Conservation (phyloP, 2,113 vertebrate genomes). For the Columbina picui region DNA sequence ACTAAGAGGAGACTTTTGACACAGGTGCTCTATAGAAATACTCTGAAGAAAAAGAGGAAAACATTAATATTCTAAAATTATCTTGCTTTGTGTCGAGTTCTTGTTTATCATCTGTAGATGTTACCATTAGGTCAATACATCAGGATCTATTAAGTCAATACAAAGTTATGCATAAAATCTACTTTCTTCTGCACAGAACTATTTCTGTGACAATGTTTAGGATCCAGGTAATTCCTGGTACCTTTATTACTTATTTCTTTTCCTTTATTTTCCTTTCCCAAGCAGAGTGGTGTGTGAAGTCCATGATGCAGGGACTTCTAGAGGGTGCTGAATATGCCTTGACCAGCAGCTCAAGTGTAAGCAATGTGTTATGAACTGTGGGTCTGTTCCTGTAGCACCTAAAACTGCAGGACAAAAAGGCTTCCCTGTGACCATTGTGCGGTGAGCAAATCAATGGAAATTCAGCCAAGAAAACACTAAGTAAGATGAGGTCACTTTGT, state of each 20-base stretch:
- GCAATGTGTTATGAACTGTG: rapidly evolving
- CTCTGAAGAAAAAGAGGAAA: not conserved
- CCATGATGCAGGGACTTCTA: not conserved
- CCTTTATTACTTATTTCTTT: not conserved
- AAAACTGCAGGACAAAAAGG: not conserved
- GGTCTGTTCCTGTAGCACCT: not conserved
- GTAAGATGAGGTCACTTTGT: not conserved
- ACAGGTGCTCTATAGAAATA: not conserved
- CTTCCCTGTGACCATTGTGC: not conserved
- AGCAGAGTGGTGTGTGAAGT: not conserved
- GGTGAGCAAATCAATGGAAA: not conserved
- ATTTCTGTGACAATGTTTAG: not conserved
- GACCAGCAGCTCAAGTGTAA: not conserved
- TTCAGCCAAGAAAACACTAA: not conserved
- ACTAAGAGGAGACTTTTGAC: not conserved
- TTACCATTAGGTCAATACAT: not conserved
- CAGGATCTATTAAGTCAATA: not conserved
- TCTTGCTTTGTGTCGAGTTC: rapidly evolving
- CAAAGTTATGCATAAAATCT: not conserved
- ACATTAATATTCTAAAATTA: not conserved
- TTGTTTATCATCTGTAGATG: not conserved
- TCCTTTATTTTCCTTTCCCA: not conserved
- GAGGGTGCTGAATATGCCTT: not conserved
- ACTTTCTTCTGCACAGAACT: not conserved
- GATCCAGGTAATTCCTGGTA: not conserved